A percentile compares a stretch with the other conserved stretches of the same genome.
Evolutionary conservation across 2,888 invertebrate species (phyloP).

Genomic region (Coecobrya sp.): DNA sequence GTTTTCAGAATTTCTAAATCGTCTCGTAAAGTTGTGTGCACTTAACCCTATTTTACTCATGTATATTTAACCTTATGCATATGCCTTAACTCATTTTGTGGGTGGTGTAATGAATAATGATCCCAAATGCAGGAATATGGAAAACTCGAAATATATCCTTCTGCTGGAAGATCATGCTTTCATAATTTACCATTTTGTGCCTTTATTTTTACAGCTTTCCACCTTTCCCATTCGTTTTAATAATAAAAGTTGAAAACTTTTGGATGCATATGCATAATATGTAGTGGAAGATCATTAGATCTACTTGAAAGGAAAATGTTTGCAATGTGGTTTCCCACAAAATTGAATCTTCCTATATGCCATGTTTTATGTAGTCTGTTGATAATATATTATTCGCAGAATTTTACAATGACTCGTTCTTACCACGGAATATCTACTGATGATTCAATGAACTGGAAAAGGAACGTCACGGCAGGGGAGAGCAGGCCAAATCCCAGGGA

Average conservation of each 20-base stretch:
- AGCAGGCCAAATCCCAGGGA: slow-evolving; percentile 84
- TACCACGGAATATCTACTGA: slow-evolving; percentile 84
- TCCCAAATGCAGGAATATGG: slow-evolving; percentile 18
- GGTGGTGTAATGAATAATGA: slow-evolving; percentile 51
- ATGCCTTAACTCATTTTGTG: background rate
- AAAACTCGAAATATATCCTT: background rate
- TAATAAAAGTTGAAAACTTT: too few species aligned
- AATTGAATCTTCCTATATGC: background rate
- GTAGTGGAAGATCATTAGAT: too few species aligned
- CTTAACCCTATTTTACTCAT: too few species aligned
- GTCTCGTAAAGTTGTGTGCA: too few species aligned
- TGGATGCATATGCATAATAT: too few species aligned
- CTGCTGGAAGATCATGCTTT: background rate
- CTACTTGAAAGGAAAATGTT: background rate
- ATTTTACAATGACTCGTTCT: slow-evolving; percentile 76
- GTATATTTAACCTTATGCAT: too few species aligned
- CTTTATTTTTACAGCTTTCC: background rate
- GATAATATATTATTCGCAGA: background rate
- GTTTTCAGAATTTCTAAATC: too few species aligned
- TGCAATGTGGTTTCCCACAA: slow-evolving; percentile 13
- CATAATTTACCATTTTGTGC: slow-evolving; percentile 21
- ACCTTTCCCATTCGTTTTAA: background rate
- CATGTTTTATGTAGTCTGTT: background rate
- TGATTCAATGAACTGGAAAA: slow-evolving; percentile 81
- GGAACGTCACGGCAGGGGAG: slow-evolving; percentile 83